These are phyloP conservation scores for Hippasteria phrygiana DNA, from an alignment of 53 echinoderm and acorn worm genomes.

Conservation along the genomic window DNA sequence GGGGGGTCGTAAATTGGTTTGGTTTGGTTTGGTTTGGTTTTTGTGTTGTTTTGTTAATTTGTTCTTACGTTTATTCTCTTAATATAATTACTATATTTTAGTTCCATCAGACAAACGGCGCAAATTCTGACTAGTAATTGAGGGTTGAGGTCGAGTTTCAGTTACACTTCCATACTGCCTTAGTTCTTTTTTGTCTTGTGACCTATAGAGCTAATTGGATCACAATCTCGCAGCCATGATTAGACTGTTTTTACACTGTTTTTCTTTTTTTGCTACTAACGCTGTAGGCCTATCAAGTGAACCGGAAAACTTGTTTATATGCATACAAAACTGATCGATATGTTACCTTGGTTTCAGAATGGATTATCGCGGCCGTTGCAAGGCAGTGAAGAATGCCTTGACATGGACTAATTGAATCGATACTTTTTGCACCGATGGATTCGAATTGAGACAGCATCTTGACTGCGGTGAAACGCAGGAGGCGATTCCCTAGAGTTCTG, in stretches of 20 bases:
- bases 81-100: too few species aligned
- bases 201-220: not conserved
- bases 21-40: too few species aligned
- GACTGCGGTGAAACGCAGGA: not conserved
- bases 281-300: slow-evolving; percentile 5
- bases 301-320: not conserved
- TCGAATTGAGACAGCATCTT: not conserved
- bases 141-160: too few species aligned
- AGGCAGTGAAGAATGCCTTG: not conserved
- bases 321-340: slow-evolving; percentile 19
- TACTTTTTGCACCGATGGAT: not conserved
- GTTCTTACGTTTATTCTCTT: too few species aligned
- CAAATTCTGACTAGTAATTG: too few species aligned
- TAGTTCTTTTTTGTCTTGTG: too few species aligned
- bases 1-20: too few species aligned
- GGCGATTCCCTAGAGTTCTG: not conserved
- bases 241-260: not conserved
- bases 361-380: not conserved
- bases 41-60: too few species aligned
- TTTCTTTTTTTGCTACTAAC: slow-evolving; percentile 34
- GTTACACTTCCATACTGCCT: too few species aligned
- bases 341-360: slow-evolving; percentile 11
- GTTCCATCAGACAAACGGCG: too few species aligned
- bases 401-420: slow-evolving; percentile 15
- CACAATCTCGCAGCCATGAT: slow-evolving; percentile 1